Evolutionary conservation across 1,140 invertebrate species (phyloP).

Genomic region (Episyrphus balteatus): DNA sequence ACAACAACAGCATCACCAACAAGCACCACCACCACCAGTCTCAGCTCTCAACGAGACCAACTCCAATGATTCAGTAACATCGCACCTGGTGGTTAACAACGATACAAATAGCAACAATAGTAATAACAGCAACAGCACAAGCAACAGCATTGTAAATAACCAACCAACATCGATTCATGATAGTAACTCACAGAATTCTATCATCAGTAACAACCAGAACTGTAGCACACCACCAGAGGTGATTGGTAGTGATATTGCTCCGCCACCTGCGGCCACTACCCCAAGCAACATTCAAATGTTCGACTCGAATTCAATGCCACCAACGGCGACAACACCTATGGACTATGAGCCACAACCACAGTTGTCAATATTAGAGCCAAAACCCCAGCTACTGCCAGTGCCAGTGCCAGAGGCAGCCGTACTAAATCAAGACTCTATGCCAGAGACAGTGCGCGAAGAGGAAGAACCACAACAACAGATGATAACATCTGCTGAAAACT

Average conservation of each 20-base stretch:
- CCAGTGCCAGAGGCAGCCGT: too few relatives aligned
- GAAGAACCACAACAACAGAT: neutral
- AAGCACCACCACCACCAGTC: too few relatives aligned
- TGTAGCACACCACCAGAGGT: too few relatives aligned
- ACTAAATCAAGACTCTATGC: too few relatives aligned
- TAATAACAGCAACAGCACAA: conserved; percentile 30
- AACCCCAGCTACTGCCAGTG: too few relatives aligned
- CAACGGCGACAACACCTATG: neutral
- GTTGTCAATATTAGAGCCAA: neutral
- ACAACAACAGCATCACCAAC: conserved; percentile 18
- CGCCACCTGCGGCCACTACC: too few relatives aligned
- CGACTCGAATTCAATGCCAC: neutral
- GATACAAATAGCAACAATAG: conserved; percentile 26
- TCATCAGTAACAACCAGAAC: conserved; percentile 27
- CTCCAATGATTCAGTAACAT: conserved; percentile 31
- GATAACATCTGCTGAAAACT: neutral
- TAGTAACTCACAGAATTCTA: conserved; percentile 33
- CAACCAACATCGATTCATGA: conserved; percentile 33
- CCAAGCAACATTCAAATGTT: too few relatives aligned
- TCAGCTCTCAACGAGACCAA: conserved; percentile 25
- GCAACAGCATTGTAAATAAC: conserved; percentile 33
- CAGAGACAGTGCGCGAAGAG: neutral
- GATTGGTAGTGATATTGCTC: too few relatives aligned
- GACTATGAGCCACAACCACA: too few relatives aligned
- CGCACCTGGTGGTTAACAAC: conserved; percentile 28